Conservation (phyloP, 2,888 invertebrate genomes). For the Malacosoma neustria region DNA sequence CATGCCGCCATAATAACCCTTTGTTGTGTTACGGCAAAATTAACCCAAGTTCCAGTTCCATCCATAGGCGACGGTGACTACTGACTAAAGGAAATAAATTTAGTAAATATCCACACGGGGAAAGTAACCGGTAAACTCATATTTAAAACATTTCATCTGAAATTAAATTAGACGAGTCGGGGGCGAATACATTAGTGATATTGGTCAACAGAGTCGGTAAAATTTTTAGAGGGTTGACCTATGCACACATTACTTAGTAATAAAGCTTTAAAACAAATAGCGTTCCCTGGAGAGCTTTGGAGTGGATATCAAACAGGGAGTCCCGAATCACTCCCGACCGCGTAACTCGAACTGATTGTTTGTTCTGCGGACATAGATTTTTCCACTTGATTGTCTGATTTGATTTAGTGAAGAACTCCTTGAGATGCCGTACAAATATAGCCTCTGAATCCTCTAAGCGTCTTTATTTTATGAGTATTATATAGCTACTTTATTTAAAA, state of each 20-base stretch:
- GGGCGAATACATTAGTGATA: conserved; percentile 47
- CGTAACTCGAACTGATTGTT: conserved; percentile 72
- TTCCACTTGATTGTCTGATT: conserved; percentile 75
- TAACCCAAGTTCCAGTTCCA: too few species aligned
- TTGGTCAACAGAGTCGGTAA: conserved; percentile 49
- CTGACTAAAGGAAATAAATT: too few species aligned
- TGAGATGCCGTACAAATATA: conserved; percentile 34
- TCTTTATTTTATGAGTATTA: background rate
- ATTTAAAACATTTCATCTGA: too few species aligned
- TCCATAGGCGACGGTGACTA: too few species aligned
- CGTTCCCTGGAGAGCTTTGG: conserved; percentile 38
- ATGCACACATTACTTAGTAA: conserved; percentile 73
- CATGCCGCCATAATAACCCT: too few species aligned
- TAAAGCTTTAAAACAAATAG: conserved; percentile 75
- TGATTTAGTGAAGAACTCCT: conserved; percentile 60
- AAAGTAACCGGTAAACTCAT: too few species aligned
- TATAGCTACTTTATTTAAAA: too few species aligned
- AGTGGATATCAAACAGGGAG: conserved; percentile 56
- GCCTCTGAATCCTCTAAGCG: background rate
- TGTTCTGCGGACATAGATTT: conserved; percentile 69
- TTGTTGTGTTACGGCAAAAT: too few species aligned
- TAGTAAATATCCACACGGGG: too few species aligned
- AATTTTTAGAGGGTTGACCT: conserved; percentile 72
- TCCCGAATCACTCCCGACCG: conserved; percentile 54
- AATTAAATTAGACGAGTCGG: conserved; percentile 6